Base-by-base conservation (phyloP, 2,113 vertebrate species). In the Chloroceryle aenea region DNA sequence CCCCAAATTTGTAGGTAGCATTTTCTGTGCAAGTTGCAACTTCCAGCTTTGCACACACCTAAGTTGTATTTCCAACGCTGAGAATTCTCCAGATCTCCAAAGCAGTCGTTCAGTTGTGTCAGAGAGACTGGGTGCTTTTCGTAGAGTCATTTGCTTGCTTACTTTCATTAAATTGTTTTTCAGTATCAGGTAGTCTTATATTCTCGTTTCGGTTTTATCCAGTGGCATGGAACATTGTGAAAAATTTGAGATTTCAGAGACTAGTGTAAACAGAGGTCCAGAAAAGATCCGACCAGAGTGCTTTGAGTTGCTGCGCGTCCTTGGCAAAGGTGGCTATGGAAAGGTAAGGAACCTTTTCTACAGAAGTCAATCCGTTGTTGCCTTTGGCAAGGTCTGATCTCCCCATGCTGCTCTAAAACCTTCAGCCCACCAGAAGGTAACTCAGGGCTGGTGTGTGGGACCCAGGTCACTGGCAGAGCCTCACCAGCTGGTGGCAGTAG, bases 191-290 rank as follows among this genome's bases (percentile, higher is more conserved):
- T 32, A 14, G 67, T 47, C 89, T 94, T 72, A 86, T 50, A 29
- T 26, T 63, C 86, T 91, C 85, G 74, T 97, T 97, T 73, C 84
- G 73, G 58, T 97, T 96, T 96, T 92, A 82, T 94, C 78, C 95
- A 99, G 99, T 87, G 99, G 99, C 97, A 99, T 99, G 99, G 99
- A 99, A 47, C 99, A 99, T 98, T 99, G 99, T 98, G 99, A 99
- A 82, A 99, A 99, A 96, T 99, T 99, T 98, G 99, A 99, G 98
- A 99, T 99, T 95, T 99, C 99, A 59, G 99, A 99, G 98, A 99
- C 99, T 97, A 99, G 98, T 74, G 99, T 99, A 91, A 99, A 99
- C 98, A 99, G 98, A 98, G 99, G 99, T 97, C 99, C 99, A 38
- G 99, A 99, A 98, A 99, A 99, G 98, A 99, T 99, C 94, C 98